Percentiles rank a stretch among this genome's conserved stretches.
Conservation (phyloP, 1,140 invertebrate species). For the Laupala kohalensis region DNA sequence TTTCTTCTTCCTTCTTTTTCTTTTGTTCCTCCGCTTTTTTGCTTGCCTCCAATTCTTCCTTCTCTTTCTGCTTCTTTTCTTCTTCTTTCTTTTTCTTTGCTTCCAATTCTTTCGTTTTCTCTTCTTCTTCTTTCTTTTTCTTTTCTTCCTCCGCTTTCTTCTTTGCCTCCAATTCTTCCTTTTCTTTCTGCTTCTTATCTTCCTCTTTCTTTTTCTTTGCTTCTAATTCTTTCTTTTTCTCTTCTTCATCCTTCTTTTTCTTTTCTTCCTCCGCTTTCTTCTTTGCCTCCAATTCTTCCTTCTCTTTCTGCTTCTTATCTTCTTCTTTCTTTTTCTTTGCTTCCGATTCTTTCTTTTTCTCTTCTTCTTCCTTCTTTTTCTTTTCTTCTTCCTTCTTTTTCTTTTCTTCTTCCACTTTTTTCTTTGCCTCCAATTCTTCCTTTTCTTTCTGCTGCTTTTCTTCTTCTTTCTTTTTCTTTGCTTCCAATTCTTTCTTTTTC, state of each 20-base stretch:
- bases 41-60: neutral
- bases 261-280: too few species aligned
- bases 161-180: neutral
- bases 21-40: conserved; percentile 1
- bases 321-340: neutral
- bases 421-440: conserved; percentile 15
- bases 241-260: neutral
- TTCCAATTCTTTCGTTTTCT: conserved; percentile 9
- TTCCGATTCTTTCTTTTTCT: conserved; percentile 6
- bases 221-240: neutral
- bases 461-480: conserved; percentile 17
- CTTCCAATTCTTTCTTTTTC: conserved; percentile 10
- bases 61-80: neutral
- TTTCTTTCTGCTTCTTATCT: conserved; percentile 22
- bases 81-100: neutral
- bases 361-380: conserved; percentile 22
- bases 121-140: conserved; percentile 20
- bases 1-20: conserved; percentile 14
- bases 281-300: neutral
- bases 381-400: conserved; percentile 20
- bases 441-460: conserved; percentile 17
- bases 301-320: neutral
- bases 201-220: conserved; percentile 24
- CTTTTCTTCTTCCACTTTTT: conserved; percentile 11
- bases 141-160: too few species aligned